Percentiles rank a stretch among this genome's conserved stretches.
Evolutionary conservation across 2,797 vertebrate species (phyloP).

Genomic region (Mormyrops boulengeri): DNA sequence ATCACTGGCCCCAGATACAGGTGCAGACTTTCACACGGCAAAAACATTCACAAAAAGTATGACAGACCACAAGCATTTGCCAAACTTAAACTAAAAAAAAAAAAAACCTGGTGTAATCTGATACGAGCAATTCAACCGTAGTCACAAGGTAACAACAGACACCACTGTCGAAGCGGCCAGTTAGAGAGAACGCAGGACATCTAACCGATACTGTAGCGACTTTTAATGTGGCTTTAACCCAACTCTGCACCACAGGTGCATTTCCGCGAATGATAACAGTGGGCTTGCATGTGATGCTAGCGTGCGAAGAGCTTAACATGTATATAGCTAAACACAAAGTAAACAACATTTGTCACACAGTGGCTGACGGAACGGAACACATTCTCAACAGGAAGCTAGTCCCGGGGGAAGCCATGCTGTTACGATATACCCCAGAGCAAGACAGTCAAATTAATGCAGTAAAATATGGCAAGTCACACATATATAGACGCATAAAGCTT

Average conservation of each 20-base stretch:
- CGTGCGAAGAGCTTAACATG: not conserved
- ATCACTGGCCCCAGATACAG: not conserved
- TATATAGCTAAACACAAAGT: not conserved
- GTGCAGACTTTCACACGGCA: not conserved
- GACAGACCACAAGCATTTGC: not conserved
- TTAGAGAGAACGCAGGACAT: not conserved
- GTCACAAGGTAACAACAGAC: not conserved
- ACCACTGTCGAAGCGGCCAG: not conserved
- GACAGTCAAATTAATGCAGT: not conserved
- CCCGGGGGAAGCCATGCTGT: not conserved
- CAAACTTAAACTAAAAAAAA: not conserved
- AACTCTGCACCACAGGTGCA: not conserved
- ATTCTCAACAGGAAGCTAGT: not conserved
- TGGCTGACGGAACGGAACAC: not conserved
- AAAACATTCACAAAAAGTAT: not conserved
- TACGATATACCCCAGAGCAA: not conserved
- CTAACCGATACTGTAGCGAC: not conserved
- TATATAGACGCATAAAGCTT: not conserved
- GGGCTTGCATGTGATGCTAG: not conserved
- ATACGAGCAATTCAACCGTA: not conserved
- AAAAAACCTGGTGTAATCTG: not conserved
- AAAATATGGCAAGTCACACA: not conserved
- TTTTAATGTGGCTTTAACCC: not conserved
- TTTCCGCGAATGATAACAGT: not conserved
- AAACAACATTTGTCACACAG: not conserved